Evolutionary conservation across 2,888 invertebrate species (phyloP).

Genomic region (Eueremaeus valkanovi): DNA sequence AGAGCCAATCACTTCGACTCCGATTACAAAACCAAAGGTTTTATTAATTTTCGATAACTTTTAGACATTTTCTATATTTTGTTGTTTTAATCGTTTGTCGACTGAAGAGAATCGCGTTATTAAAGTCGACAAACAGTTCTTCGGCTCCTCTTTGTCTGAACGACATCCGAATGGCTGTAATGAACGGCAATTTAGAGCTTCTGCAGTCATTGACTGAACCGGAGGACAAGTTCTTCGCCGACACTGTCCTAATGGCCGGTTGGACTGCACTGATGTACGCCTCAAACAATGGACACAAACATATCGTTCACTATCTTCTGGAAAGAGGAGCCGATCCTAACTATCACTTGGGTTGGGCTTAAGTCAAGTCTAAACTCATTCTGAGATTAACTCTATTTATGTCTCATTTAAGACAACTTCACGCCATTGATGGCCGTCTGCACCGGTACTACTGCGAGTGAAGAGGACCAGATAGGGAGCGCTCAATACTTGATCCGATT

Average conservation of each 20-base stretch:
- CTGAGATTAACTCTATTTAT: neutral
- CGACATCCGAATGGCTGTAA: slow-evolving; percentile 30
- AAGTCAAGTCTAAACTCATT: neutral
- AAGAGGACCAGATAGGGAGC: slow-evolving; percentile 51
- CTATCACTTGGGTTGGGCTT: slow-evolving; percentile 52
- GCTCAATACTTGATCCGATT: slow-evolving; percentile 49
- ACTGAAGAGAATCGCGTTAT: neutral
- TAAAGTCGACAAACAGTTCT: neutral
- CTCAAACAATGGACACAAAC: slow-evolving; percentile 49
- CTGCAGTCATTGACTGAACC: neutral
- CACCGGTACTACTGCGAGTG: slow-evolving; percentile 51
- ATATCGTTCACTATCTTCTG: slow-evolving; percentile 51
- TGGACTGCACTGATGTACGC: slow-evolving; percentile 52
- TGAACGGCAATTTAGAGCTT: slow-evolving; percentile 26
- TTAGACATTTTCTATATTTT: no score
- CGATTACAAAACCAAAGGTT: neutral
- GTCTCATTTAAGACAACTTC: slow-evolving; percentile 51
- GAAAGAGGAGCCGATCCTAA: slow-evolving; percentile 53
- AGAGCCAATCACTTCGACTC: neutral
- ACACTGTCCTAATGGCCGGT: slow-evolving; percentile 47
- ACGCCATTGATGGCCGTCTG: slow-evolving; percentile 56
- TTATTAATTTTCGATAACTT: neutral
- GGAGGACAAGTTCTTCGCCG: slow-evolving; percentile 36
- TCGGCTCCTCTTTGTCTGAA: slow-evolving; percentile 13
- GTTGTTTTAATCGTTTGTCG: no score